phyloP scores from a whole-genome alignment of 2,888 invertebrate genomes.

The Parnassius smintheus region DNA sequence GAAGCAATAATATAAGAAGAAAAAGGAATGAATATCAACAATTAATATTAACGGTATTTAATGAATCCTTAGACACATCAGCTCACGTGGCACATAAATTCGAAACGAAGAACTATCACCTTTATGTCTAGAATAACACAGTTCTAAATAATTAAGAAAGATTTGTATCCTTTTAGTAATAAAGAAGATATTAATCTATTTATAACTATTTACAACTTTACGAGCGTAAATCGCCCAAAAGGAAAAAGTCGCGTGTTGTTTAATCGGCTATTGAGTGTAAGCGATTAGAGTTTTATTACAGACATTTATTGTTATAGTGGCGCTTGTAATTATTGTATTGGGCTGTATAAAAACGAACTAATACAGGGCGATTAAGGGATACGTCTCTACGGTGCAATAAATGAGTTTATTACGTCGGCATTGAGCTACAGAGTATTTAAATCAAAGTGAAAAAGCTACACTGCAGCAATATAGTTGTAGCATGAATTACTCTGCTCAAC shows the following conservation, averaged over 20 bases:
- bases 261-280: conserved; percentile 36
- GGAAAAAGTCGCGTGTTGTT: conserved; percentile 28
- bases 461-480: too few species aligned
- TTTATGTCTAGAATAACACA: conserved; percentile 7
- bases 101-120: background rate
- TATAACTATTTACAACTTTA: conserved; percentile 37
- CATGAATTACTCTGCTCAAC: too few species aligned
- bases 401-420: background rate
- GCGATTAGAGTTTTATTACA: conserved; percentile 39
- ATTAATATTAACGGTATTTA: conserved; percentile 29
- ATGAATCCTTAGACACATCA: conserved; percentile 10
- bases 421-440: too few species aligned
- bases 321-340: conserved; percentile 37
- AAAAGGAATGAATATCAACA: conserved; percentile 24
- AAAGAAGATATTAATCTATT: conserved; percentile 32
- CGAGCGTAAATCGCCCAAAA: conserved; percentile 43
- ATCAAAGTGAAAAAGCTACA: too few species aligned
- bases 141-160: background rate
- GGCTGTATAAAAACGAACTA: conserved; percentile 28
- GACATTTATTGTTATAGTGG: conserved; percentile 32
- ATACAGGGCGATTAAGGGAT: conserved; percentile 27
- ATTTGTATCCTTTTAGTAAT: background rate
- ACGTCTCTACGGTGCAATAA: background rate
- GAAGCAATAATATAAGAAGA: conserved; percentile 5
- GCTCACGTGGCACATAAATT: background rate